Conservation (phyloP, 2,888 invertebrate genomes). For the Poecilus cupreus region DNA sequence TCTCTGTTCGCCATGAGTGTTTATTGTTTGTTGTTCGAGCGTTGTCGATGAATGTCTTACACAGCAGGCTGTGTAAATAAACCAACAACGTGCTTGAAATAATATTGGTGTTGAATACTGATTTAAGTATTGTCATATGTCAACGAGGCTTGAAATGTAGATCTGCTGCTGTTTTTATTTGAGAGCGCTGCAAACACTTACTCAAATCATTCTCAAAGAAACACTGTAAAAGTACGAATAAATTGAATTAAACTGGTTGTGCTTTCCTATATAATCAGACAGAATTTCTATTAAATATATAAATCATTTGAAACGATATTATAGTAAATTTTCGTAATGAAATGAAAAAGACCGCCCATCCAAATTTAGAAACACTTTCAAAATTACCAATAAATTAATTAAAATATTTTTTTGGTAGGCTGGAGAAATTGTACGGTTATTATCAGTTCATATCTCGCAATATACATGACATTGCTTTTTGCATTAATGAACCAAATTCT, state of each 20-base stretch:
- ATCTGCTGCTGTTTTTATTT: not conserved
- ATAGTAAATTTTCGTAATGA: not conserved
- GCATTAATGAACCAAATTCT: too few relatives aligned
- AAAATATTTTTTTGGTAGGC: not conserved
- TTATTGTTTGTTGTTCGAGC: constrained; percentile 31
- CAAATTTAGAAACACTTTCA: not conserved
- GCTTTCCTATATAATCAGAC: too few relatives aligned
- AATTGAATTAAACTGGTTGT: too few relatives aligned
- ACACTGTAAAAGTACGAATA: too few relatives aligned
- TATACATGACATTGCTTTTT: not conserved
- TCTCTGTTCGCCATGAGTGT: constrained; percentile 9
- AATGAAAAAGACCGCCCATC: not conserved
- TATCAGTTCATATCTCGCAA: not conserved
- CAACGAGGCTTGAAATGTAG: constrained; percentile 28
- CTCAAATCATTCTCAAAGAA: too few relatives aligned
- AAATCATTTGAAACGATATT: not conserved
- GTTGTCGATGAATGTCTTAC: constrained; percentile 40
- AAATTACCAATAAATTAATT: not conserved
- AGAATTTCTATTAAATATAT: not conserved
- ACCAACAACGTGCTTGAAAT: constrained; percentile 34
- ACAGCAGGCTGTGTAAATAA: constrained; percentile 44
- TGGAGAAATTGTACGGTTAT: not conserved
- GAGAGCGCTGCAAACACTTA: not conserved
- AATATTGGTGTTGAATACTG: constrained; percentile 46
- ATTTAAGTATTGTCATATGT: constrained; percentile 38